Evolutionary conservation across 2,797 vertebrate species (phyloP), one percentile per base, ranked within the genome.

Genomic region (Aphelocoma californica): DNA sequence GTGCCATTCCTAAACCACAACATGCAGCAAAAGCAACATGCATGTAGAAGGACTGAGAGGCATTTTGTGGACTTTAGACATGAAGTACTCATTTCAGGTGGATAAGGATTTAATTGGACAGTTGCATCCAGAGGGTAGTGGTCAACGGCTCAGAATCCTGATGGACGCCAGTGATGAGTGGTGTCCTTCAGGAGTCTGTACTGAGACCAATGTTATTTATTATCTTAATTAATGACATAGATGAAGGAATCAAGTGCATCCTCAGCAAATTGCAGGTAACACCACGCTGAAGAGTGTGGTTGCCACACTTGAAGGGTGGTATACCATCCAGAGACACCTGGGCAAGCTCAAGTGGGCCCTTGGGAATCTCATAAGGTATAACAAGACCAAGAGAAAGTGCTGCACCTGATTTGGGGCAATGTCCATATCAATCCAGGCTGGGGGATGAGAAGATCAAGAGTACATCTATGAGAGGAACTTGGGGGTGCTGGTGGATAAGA

Each of bases 401-500:
- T 71, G n/a, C 12, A 51, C 3, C 20, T 58, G 38, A 38, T n/a
- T 40, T 51, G 40, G n/a, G 7, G 7, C 18, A 58, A 31, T 6
- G 1, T 1, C 4, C n/a, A 28, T 34, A 64, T 9, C 6, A 45
- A 2, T 45, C 3, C 2, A 10, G 10, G 29, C 25, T 83, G 12
- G n/a, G 14, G 29, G 12, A 51, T 45, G 50, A 58, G 38, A 38
- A 51, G 9, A 45, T 65, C 6, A n/a, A 51, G 29, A 57, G 12
- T 15, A 51, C 4, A 2, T 12, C n/a, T 32, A 5, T 0, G 0
- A 47, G 29, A 64, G 14, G 25, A 57, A 28, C 45, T 23, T 28
- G 18, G 8, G 18, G 14, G 3, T 40, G 17, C 28, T 44, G 28
- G 8, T 72, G 9, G 7, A 31, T 20, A 4, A 34, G 17, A 34